Conservation (phyloP, 2,888 invertebrate genomes). For the Tipula confusa region DNA sequence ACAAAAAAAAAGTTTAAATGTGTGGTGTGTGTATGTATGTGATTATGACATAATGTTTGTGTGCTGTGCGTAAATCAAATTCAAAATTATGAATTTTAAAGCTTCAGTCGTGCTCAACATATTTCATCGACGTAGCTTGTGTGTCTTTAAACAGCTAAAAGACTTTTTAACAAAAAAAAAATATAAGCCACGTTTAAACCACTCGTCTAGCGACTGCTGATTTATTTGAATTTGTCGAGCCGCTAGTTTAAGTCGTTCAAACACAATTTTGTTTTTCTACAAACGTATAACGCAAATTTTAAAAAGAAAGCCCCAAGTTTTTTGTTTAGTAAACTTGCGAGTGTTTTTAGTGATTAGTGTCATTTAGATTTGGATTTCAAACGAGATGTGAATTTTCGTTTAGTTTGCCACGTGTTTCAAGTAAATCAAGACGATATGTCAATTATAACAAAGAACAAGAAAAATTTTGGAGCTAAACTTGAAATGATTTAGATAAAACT, state of each 20-base stretch:
- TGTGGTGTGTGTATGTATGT: background rate
- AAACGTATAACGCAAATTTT: background rate
- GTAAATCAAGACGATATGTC: background rate
- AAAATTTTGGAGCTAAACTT: background rate
- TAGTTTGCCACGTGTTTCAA: background rate
- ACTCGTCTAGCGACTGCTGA: background rate
- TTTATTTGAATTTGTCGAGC: background rate
- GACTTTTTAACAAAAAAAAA: background rate
- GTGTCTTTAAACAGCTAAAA: background rate
- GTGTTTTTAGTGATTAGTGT: background rate
- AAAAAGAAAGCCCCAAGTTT: background rate
- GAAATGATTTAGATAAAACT: background rate
- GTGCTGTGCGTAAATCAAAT: background rate
- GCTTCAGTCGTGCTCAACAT: background rate
- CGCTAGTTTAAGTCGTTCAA: background rate
- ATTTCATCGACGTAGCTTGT: background rate
- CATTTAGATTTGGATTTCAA: background rate
- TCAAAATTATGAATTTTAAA: background rate
- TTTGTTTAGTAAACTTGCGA: background rate
- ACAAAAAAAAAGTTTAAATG: background rate
- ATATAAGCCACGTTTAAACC: background rate
- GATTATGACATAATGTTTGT: background rate
- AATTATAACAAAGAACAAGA: background rate
- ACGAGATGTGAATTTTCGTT: background rate
- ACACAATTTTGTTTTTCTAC: background rate